Evolutionary conservation across 2,113 vertebrate genomes (phyloP), one percentile per base, ranked within the genome.

Genomic region (Neogale vison): DNA sequence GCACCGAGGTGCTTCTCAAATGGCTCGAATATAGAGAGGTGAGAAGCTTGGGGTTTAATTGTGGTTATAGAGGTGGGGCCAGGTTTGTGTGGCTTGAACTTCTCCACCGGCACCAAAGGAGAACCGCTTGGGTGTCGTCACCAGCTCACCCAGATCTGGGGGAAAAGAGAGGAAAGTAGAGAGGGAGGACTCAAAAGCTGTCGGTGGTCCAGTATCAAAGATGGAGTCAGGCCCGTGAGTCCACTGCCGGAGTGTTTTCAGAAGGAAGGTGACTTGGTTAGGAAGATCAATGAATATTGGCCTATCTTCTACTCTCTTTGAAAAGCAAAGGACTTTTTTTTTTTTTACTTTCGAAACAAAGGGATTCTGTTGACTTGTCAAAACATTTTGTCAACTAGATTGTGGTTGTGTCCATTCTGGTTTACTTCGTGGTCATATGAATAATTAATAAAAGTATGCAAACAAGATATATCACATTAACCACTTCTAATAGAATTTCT

Each of bases 371-470:
- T 97, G 45, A 61, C 31, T 91, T 61, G 23, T 93, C 24, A 71
- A 95, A 79, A 82, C 1, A 50, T 85, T 88, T 88, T 59, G 17
- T 71, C 65, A 85, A 24, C 21, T 26, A 10, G 26, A 67, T 57
- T 81, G 14, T 92, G 55, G 26, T 39, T 95, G 11, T 31, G 52
- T 88, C 24, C 39, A 61, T 7, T 45, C 3, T 93, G 26, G 39
- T 94, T 88, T 50, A 84, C 29, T 63, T 96, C 29, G 31, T 45
- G 47, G 21, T 31, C 45, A 74, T 85, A 80, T 65, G 7, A 42
- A 55, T 65, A 55, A 81, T 74, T 59, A 82, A 74, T 61, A 31
- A 96, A 90, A 94, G 80, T 79, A 83, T 20, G 12, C 57, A 18
- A 61, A 88, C 6, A 65, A 47, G 79, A 55, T 90, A 67, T 67